Base-by-base conservation (phyloP, 37 sponge, comb jelly and placozoan genomes). In the Ephydatia muelleri region DNA sequence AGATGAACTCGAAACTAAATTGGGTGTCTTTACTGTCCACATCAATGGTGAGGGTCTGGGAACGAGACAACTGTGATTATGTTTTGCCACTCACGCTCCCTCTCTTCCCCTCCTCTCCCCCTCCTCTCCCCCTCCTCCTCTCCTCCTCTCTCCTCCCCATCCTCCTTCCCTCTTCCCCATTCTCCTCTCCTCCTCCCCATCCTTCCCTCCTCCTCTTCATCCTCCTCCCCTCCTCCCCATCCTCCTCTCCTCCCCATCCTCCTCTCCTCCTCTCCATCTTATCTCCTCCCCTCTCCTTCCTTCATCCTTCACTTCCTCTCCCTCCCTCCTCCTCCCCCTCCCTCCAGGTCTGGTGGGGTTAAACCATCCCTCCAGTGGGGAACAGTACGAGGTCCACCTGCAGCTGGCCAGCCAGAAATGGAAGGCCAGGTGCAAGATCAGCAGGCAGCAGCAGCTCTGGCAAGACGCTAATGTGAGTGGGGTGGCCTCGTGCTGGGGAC, bases 1-100 rank as follows among this genome's bases (percentile, higher is more conserved):
- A 49, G 93, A 92, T 77, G 93, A 92, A 36, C 80, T 88, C 65
- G 93, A 92, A 66, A 92, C 93, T 27, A 92, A 92, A 67, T 69
- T 92, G 32, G 93, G 93, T 32, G 86, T 88, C 30, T 92, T 92
- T 69, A 75, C 74, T n/a, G 93, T 92, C n/a, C 78, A 82, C 49
- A 82, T 92, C 23, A 88, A 77, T 72, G 89, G 93, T 88, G 67
- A 82, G 89, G 8, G 47, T 43, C 47, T 43, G 47, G 47, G 47
- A 8, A 43, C 4, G 47, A 43, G 47, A 43, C 4, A 11, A 11
- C 6, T 8, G 4, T 43, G 6, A 43, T 8, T 43, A 4, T 43
- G 47, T 8, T 43, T 43, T 43, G 8, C 47, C 47, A 11, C 47
- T 8, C 47, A 11, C 8, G n/a, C 47, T 11, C 47, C 47, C 47